A percentile compares a stretch with the other conserved stretches of the same genome.
Evolutionary conservation across 2,888 invertebrate species (phyloP).

Genomic region (Germaria angustata): DNA sequence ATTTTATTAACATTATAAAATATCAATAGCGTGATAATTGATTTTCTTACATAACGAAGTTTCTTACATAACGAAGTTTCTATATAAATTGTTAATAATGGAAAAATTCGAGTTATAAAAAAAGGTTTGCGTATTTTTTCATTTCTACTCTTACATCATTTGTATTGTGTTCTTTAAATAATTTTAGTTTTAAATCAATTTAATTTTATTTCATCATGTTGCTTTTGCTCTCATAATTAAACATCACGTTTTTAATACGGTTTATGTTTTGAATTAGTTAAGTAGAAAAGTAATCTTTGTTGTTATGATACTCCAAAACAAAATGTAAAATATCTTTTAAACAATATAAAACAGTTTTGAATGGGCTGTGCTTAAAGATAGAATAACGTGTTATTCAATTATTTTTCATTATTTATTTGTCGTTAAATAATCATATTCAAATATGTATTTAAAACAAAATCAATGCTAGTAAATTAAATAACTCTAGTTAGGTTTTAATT

Average conservation of each 20-base stretch:
- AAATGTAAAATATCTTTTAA: neutral
- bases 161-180: neutral
- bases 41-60: too few species aligned
- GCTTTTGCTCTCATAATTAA: neutral
- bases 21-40: constrained; percentile 10
- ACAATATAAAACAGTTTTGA: constrained; percentile 40
- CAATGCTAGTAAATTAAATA: constrained; percentile 2
- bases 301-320: constrained; percentile 21
- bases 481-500: neutral
- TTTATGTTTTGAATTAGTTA: constrained; percentile 28
- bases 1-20: constrained; percentile 22
- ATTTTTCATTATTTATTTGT: neutral
- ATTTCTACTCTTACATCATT: neutral
- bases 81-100: too few species aligned
- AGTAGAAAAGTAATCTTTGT: constrained; percentile 5
- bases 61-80: too few species aligned
- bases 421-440: neutral
- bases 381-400: neutral
- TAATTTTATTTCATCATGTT: neutral
- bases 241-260: constrained; percentile 31
- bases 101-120: neutral
- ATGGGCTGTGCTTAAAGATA: constrained; percentile 45
- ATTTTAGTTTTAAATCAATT: neutral
- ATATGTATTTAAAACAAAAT: neutral
- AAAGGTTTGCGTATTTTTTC: neutral